Base-by-base conservation (phyloP, 2,888 invertebrate genomes). In the Acronicta psi region DNA sequence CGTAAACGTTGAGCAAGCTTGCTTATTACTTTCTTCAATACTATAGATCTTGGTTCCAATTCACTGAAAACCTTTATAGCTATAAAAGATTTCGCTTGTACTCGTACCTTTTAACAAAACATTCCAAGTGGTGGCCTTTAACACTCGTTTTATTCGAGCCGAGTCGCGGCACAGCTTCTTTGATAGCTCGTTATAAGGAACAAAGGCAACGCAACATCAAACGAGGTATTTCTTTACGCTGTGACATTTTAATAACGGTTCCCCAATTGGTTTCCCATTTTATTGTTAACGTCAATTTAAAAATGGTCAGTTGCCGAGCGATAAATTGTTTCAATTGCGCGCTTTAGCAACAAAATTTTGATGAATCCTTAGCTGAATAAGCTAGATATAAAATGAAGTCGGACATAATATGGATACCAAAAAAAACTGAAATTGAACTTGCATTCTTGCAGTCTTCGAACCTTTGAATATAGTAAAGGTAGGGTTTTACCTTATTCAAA, bases 161-260 rank as follows among this genome's bases (percentile, higher is more conserved):
- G 76, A 75, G 73, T 59, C 75, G 66, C 76, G 59, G 70, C 72
- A 62, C 78, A 70, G 70, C 77, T 77, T 82, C 80, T 84, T 84
- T 81, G 75, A 77, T 81, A 80, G 83, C 88, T 90, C 89, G 89
- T 90, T 90, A 90, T 71, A 79, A 79, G 81, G 84, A 87, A 90
- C 88, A 91, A 91, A 89, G 87, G 81, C 79, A 75, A 77, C 77
- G 78, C 79, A 70, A 89, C 88, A 88, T 90, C 89, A 91, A 90
- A 90, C 84, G 84, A 79, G 75, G 73, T 77, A 80, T 85, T 89
- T 85, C 85, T 87, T 86, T 87, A 82, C 75, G 79, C 84, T 80
- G 82, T 83, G 87, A 86, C 87, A 85, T 86, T 77, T 84, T 85
- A 85, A 83, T 86, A 86, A 84, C 81, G 80, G 82, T 78, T 74